Evolutionary conservation across 2,888 invertebrate genomes (phyloP).

Genomic region (Drosophila buzzatii): DNA sequence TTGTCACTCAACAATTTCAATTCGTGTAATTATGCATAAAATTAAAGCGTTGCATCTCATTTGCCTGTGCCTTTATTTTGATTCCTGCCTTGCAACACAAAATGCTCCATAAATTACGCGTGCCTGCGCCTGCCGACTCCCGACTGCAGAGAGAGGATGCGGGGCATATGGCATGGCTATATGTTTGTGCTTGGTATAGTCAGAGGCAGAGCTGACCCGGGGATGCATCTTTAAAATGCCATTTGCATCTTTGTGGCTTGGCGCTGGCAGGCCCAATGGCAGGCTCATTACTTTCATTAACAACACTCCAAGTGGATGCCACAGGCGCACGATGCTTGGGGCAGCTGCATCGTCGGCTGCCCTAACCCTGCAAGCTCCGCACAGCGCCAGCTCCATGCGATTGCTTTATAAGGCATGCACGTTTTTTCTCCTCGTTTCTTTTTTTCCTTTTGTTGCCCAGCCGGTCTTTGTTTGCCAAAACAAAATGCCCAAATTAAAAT

Average conservation of each 20-base stretch:
- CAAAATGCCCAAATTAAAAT: conserved; percentile 82
- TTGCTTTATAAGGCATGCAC: conserved; percentile 76
- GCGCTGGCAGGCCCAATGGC: conserved; percentile 56
- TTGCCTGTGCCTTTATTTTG: conserved; percentile 66
- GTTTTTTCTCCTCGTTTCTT: conserved; percentile 51
- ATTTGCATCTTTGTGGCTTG: conserved; percentile 83
- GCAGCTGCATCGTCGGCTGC: conserved; percentile 56
- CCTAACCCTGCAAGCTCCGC: conserved; percentile 24
- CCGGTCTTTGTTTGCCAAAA: conserved; percentile 71
- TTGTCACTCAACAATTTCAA: conserved; percentile 79
- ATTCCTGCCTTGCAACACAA: conserved; percentile 52
- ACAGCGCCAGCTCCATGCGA: conserved; percentile 27
- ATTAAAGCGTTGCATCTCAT: conserved; percentile 80
- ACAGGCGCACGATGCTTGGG: conserved; percentile 57
- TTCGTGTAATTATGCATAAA: conserved; percentile 82
- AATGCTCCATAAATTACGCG: conserved; percentile 81
- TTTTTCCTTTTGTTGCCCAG: conserved; percentile 18
- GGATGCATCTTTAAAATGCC: conserved; percentile 84
- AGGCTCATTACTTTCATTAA: conserved; percentile 82
- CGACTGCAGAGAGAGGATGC: neutral
- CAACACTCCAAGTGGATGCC: conserved; percentile 72
- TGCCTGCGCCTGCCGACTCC: conserved; percentile 55
- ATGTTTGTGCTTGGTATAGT: neutral
- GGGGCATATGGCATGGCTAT: neutral
- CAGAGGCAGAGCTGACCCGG: conserved; percentile 59